Evolutionary conservation across 2,888 invertebrate species (phyloP).

Genomic region (Eupithecia abbreviata): DNA sequence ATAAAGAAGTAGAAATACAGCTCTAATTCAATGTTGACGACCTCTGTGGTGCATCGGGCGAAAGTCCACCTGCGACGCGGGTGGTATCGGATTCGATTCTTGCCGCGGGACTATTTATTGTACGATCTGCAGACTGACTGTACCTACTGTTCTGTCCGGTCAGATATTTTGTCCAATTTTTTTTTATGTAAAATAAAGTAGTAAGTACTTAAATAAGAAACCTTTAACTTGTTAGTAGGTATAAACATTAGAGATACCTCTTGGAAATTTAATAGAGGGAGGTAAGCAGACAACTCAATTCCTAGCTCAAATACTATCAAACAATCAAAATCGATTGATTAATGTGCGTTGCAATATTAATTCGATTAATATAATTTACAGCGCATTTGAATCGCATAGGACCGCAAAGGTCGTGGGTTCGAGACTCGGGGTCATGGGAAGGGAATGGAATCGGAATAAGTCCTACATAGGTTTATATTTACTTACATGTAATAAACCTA

Average conservation of each 20-base stretch:
- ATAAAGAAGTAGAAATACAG: no score
- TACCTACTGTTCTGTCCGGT: no score
- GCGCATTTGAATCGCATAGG: slow-evolving; percentile 27
- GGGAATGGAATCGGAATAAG: slow-evolving; percentile 23
- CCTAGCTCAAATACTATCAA: slow-evolving; percentile 11
- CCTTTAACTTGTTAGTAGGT: background rate
- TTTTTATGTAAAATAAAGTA: no score
- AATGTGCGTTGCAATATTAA: slow-evolving; percentile 30
- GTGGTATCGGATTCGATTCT: no score
- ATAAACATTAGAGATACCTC: background rate
- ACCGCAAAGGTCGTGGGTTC: slow-evolving; percentile 37
- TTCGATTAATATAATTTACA: slow-evolving; percentile 36
- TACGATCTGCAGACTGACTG: no score
- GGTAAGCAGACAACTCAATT: slow-evolving; percentile 3
- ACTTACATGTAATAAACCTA: background rate
- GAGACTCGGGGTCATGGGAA: slow-evolving; percentile 35
- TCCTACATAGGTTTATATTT: slow-evolving; percentile 7
- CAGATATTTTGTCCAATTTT: no score
- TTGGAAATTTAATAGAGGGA: background rate
- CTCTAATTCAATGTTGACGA: no score
- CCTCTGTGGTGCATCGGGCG: no score
- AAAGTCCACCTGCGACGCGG: no score
- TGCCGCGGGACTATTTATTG: no score
- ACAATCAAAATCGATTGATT: slow-evolving; percentile 24
- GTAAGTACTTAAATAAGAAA: background rate